Percentiles rank a stretch among this genome's conserved stretches.
Conservation (phyloP, 2,797 vertebrate species). For the Notamacropus eugenii region DNA sequence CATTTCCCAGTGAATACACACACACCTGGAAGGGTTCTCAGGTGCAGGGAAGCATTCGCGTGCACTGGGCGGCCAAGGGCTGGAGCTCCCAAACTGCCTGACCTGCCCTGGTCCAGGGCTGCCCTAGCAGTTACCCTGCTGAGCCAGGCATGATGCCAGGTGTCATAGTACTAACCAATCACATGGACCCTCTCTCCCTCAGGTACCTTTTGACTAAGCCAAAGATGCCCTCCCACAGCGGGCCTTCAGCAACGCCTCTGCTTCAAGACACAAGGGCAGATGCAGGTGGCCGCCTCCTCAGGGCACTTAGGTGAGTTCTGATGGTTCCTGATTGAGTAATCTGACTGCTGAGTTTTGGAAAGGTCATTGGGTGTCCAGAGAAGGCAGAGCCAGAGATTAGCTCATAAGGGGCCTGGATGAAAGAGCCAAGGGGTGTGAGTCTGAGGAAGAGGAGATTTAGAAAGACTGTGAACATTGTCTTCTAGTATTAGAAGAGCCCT, state of each 20-base stretch:
- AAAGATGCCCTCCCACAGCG: not conserved
- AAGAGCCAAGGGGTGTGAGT: not conserved
- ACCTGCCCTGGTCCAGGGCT: not conserved
- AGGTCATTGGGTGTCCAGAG: not conserved
- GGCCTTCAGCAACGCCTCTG: not conserved
- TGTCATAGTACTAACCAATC: conserved; percentile 54
- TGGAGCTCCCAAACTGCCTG: conserved; percentile 41
- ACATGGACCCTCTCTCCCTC: not conserved
- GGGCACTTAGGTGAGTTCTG: conserved; percentile 64
- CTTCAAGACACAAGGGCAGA: conserved; percentile 47
- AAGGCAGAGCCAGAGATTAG: not conserved
- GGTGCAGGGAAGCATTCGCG: conserved; percentile 60
- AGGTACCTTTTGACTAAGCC: not conserved
- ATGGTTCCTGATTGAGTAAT: not conserved
- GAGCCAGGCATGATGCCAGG: conserved; percentile 57
- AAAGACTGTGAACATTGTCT: conserved; percentile 6
- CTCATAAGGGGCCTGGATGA: not conserved
- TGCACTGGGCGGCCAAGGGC: conserved; percentile 63
- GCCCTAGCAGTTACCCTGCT: not conserved
- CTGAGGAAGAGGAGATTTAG: not conserved
- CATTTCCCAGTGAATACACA: not conserved
- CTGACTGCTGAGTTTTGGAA: not conserved
- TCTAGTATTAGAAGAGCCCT: not conserved
- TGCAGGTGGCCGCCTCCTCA: conserved; percentile 41
- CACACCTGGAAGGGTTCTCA: not conserved